Percentiles rank a stretch among this genome's conserved stretches.
phyloP scores from a whole-genome alignment of 2,888 invertebrate species.

The Pterobdella sp. region DNA sequence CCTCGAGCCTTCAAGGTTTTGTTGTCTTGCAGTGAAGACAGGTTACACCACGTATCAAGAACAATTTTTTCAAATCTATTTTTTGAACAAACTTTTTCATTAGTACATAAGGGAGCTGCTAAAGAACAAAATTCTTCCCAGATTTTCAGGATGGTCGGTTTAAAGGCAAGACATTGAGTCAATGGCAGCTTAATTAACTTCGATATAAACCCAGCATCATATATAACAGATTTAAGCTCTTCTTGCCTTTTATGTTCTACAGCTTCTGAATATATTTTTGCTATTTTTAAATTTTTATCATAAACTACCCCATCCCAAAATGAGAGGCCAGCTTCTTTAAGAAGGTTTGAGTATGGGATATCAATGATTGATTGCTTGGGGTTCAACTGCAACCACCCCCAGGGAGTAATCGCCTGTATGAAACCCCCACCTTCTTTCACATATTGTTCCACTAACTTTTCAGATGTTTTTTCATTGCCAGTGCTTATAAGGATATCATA shows the following conservation, averaged over 20 bases:
- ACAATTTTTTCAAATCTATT: background rate
- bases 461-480: background rate
- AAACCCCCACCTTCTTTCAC: conserved; percentile 34
- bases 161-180: background rate
- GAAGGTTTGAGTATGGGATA: conserved; percentile 31
- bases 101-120: background rate
- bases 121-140: background rate
- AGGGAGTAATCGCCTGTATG: conserved; percentile 36
- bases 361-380: conserved; percentile 30
- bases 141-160: background rate
- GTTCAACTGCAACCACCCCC: conserved; percentile 37
- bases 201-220: background rate
- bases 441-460: background rate
- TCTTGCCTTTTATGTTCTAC: background rate
- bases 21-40: background rate
- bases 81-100: background rate
- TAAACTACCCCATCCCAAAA: conserved; percentile 24
- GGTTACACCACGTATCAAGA: background rate
- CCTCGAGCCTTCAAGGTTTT: conserved; percentile 33
- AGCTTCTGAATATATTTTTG: background rate
- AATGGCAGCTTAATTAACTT: background rate
- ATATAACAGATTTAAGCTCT: background rate
- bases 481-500: conserved; percentile 6
- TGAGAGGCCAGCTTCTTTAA: conserved; percentile 22
- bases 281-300: background rate